phyloP scores from a whole-genome alignment of 2,888 invertebrate species.

The Sycophila texana region DNA sequence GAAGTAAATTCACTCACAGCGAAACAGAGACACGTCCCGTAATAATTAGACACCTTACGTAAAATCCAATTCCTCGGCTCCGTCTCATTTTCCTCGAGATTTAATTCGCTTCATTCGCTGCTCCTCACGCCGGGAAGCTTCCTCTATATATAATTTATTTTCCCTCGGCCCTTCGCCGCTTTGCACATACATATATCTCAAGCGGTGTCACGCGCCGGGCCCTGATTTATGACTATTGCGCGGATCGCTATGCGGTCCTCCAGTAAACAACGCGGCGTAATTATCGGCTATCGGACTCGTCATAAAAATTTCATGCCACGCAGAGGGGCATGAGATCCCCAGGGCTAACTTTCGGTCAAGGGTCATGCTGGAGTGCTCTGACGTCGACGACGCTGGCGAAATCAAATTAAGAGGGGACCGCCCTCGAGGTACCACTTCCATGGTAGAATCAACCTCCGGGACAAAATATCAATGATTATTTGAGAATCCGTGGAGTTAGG shows the following conservation, averaged over 20 bases:
- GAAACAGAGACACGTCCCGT: conserved; percentile 16
- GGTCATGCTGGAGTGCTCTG: conserved; percentile 9
- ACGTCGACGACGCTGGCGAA: neutral
- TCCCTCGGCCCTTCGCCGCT: neutral
- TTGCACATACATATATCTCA: neutral
- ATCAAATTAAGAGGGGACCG: too few relatives aligned
- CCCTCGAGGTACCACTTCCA: neutral
- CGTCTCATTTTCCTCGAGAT: neutral
- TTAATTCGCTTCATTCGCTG: neutral
- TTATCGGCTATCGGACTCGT: neutral
- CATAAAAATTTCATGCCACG: conserved; percentile 27
- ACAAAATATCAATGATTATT: too few relatives aligned
- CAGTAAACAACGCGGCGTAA: conserved; percentile 1
- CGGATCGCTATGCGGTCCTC: neutral
- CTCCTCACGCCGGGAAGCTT: neutral
- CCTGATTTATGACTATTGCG: conserved; percentile 28
- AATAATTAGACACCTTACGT: conserved; percentile 38
- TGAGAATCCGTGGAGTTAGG: too few relatives aligned
- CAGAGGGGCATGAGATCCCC: neutral
- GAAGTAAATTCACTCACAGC: neutral
- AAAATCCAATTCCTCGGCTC: conserved; percentile 24
- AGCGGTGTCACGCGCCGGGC: conserved; percentile 11
- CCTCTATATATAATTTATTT: conserved; percentile 32
- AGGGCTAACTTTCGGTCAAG: conserved; percentile 4
- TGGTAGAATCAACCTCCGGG: too few relatives aligned